These are phyloP conservation scores for Platyscapa corneri DNA, from an alignment of 1,140 invertebrate species.

Conservation along the genomic window DNA sequence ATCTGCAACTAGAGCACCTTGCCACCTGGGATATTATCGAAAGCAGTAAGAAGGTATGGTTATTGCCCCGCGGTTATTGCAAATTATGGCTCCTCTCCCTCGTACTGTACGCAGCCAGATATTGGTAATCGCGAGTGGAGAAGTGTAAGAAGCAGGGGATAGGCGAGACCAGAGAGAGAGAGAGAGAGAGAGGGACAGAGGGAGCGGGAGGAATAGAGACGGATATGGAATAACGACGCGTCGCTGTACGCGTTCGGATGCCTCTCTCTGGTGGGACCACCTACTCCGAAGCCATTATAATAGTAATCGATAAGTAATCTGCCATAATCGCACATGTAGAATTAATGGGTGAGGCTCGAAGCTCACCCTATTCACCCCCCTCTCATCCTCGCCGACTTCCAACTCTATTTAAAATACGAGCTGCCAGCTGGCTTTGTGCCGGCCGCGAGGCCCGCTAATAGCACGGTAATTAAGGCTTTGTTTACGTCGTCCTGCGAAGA, in stretches of 20 bases:
- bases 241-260: conserved; percentile 33
- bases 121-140: conserved; percentile 31
- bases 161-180: background rate
- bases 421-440: conserved; percentile 50
- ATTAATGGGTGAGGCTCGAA: conserved; percentile 55
- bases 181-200: conserved; percentile 6
- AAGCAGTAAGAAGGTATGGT: conserved; percentile 63
- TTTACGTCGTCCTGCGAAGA: conserved; percentile 36
- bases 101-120: conserved; percentile 38
- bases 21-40: conserved; percentile 59
- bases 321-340: conserved; percentile 64
- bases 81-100: conserved; percentile 63
- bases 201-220: background rate
- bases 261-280: background rate
- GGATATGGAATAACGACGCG: conserved; percentile 53
- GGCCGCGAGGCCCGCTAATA: conserved; percentile 50
- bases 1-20: background rate
- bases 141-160: background rate
- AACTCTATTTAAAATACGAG: conserved; percentile 62
- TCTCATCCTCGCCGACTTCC: background rate
- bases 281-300: conserved; percentile 60
- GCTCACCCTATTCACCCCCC: too few species aligned
- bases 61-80: conserved; percentile 69
- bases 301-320: conserved; percentile 71
- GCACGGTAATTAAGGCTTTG: conserved; percentile 48